Percentiles rank a stretch among this genome's conserved stretches.
Evolutionary conservation across 2,888 invertebrate species (phyloP).

Genomic region (Drosophila multiciliata): DNA sequence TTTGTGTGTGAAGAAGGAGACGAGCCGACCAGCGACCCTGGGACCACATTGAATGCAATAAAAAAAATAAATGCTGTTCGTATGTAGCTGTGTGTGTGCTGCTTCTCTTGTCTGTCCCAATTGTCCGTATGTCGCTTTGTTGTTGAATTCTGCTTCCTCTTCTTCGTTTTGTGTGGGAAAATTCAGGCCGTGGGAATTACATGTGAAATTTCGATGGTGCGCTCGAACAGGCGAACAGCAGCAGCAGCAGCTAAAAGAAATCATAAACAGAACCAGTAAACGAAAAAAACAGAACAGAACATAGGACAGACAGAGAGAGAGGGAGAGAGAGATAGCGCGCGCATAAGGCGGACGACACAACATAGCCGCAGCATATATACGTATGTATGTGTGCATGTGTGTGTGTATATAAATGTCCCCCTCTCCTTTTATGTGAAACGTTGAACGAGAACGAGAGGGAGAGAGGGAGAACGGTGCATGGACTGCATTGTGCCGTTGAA

Average conservation of each 20-base stretch:
- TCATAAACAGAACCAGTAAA: constrained; percentile 45
- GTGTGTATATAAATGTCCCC: constrained; percentile 12
- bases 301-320: constrained; percentile 20
- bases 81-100: constrained; percentile 15
- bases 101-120: constrained; percentile 58
- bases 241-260: constrained; percentile 61
- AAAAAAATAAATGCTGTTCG: constrained; percentile 40
- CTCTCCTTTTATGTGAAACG: constrained; percentile 15
- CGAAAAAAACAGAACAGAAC: constrained; percentile 35
- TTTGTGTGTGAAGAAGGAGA: constrained; percentile 42
- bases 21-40: constrained; percentile 73
- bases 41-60: constrained; percentile 70
- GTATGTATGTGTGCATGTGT: constrained; percentile 3
- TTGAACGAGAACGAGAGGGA: not conserved
- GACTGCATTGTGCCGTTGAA: constrained; percentile 1
- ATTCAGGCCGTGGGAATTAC: constrained; percentile 85
- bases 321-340: constrained; percentile 5
- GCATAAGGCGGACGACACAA: constrained; percentile 23
- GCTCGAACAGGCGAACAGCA: constrained; percentile 83
- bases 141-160: constrained; percentile 72
- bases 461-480: constrained; percentile 1
- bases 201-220: constrained; percentile 85
- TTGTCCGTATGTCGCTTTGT: constrained; percentile 64
- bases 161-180: constrained; percentile 83
- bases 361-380: constrained; percentile 49